These are phyloP conservation scores for Serranus cabrilla DNA, from an alignment of 2,797 vertebrate genomes.

Conservation along the genomic window DNA sequence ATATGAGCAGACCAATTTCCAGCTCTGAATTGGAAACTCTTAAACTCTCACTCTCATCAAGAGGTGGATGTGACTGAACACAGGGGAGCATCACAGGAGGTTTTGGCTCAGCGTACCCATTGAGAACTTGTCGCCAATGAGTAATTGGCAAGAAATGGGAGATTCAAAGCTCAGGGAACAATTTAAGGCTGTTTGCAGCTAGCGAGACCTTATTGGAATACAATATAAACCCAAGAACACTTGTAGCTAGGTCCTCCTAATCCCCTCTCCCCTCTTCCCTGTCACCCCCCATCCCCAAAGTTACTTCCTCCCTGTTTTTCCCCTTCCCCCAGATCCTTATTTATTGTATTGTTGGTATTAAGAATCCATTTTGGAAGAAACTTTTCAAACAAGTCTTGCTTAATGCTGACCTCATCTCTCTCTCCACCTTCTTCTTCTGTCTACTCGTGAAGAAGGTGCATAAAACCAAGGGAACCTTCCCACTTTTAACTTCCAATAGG, in stretches of 20 bases:
- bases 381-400: constrained; percentile 11
- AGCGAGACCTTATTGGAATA: constrained; percentile 35
- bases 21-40: constrained; percentile 15
- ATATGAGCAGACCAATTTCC: constrained; percentile 11
- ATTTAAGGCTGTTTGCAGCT: constrained; percentile 39
- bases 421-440: constrained; percentile 13
- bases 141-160: constrained; percentile 46
- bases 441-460: constrained; percentile 36
- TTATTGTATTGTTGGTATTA: background rate
- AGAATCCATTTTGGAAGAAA: background rate
- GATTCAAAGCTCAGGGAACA: constrained; percentile 34
- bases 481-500: background rate
- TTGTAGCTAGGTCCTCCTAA: constrained; percentile 19
- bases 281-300: constrained; percentile 1
- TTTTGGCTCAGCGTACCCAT: constrained; percentile 6
- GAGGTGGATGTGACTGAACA: constrained; percentile 49
- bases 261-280: constrained; percentile 10
- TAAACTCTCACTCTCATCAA: constrained; percentile 4
- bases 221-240: constrained; percentile 2
- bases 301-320: background rate
- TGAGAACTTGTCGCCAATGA: constrained; percentile 37
- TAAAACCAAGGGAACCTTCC: background rate
- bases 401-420: constrained; percentile 20
- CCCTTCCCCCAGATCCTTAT: background rate
- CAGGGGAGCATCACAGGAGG: background rate